Base-by-base conservation (phyloP, 2,888 invertebrate genomes). In the Eugnorisma glareosa region DNA sequence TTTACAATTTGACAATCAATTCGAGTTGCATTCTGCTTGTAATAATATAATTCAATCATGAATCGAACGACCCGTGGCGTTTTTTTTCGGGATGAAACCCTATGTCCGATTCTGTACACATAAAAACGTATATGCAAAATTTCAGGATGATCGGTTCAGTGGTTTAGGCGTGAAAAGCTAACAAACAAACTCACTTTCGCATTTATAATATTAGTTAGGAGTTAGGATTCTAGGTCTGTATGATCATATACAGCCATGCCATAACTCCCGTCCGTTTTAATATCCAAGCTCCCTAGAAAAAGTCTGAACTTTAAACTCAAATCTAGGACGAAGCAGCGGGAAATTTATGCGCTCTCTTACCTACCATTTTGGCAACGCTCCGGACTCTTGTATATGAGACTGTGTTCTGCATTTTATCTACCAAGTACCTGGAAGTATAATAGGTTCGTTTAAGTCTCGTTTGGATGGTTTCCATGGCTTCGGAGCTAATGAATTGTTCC, bases 281-380 rank as follows among this genome's bases (percentile, higher is more conserved):
- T 86, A 66, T 74, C 35, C n/a, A 59, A 67, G 63, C 68, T 59
- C 70, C 73, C 73, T 74, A 81, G 77, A 78, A 85, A 85, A 83
- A 83, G 45, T 28, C 57, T 75, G 61, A 83, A 86, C 67, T 83
- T 83, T 70, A 76, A 83, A 76, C 76, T 81, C 75, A 75, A 72
- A 81, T 83, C 83, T 86, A 77, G 84, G 61, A 72, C 77, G 78
- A 35, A 77, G 70, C 78, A 74, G 74, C 73, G 28, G 57, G 66
- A 71, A 82, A 84, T 84, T 73, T 82, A 79, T 86, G 28, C 78
- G 48, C 80, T 73, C 80, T 73, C 84, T 77, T 82, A 78, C 78
- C 74, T 67, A 77, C 70, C 67, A 74, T 84, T 86, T 82, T 86
- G 86, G 86, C 86, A 86, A 73, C 51, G 77, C 35, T 80, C 73